Percentiles rank a stretch among this genome's conserved stretches.
Conservation (phyloP, 2,888 invertebrate species). For the Melangyna quadrimaculata region DNA sequence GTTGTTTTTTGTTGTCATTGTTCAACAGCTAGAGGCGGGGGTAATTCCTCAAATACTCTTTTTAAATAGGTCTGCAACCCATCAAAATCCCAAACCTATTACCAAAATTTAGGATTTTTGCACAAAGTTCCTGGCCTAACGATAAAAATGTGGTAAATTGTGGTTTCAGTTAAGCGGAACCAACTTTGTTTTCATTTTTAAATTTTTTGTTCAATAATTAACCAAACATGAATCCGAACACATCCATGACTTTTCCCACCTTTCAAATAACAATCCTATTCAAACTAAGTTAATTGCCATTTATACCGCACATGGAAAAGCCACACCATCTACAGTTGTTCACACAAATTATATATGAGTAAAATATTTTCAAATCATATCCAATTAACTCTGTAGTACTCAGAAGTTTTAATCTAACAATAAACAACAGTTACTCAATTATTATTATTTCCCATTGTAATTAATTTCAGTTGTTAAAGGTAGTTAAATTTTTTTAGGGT, state of each 20-base stretch:
- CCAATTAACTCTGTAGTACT: neutral
- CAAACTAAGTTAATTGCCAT: neutral
- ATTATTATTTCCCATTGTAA: constrained; percentile 60
- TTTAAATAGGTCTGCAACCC: no score
- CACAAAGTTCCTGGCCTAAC: no score
- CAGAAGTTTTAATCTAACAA: constrained; percentile 27
- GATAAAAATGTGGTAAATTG: neutral
- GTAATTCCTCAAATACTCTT: no score
- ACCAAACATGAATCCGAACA: neutral
- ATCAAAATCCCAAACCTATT: no score
- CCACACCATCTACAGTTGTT: constrained; percentile 18
- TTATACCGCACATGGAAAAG: neutral
- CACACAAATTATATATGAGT: constrained; percentile 32
- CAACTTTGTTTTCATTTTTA: neutral
- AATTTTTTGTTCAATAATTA: neutral
- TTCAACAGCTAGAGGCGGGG: no score
- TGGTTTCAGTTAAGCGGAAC: neutral
- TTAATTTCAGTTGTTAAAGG: constrained; percentile 9
- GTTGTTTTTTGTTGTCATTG: no score
- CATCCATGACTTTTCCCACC: neutral
- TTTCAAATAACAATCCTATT: neutral
- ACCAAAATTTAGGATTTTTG: no score
- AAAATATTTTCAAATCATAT: constrained; percentile 4
- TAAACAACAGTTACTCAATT: constrained; percentile 62
- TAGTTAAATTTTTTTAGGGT: neutral